Conservation (phyloP, 2,797 vertebrate genomes). For the Acestrorhynchus altus region DNA sequence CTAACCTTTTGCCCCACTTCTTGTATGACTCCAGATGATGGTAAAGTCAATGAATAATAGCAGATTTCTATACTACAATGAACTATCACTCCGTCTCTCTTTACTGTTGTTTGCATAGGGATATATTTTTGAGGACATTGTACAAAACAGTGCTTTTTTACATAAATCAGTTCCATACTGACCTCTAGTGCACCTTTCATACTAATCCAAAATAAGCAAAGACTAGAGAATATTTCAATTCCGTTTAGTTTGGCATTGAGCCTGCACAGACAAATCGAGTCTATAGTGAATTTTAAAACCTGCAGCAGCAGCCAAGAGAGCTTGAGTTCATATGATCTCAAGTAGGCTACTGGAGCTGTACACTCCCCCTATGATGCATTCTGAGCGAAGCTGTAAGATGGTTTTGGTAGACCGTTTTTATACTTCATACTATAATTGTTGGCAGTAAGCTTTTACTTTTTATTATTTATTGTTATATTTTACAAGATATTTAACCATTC, state of each 20-base stretch:
- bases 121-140: not conserved
- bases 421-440: not conserved
- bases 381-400: not conserved
- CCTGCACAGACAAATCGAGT: not conserved
- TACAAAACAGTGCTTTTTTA: not conserved
- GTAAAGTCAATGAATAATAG: not conserved
- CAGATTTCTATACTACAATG: not conserved
- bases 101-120: not conserved
- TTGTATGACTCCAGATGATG: conserved; percentile 31
- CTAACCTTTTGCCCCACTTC: not conserved
- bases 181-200: not conserved
- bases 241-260: not conserved
- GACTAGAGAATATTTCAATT: conserved; percentile 4
- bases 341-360: not conserved
- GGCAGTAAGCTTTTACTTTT: not conserved
- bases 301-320: not conserved
- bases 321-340: not conserved
- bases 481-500: too few species aligned
- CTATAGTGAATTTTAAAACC: conserved; percentile 1
- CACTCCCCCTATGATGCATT: not conserved
- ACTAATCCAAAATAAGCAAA: conserved; percentile 15
- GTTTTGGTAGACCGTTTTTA: not conserved
- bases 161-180: not conserved
- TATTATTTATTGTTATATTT: too few species aligned
- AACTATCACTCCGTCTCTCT: not conserved